phyloP scores from a whole-genome alignment of 2,113 vertebrate genomes.

The Erinaceus europaeus region DNA sequence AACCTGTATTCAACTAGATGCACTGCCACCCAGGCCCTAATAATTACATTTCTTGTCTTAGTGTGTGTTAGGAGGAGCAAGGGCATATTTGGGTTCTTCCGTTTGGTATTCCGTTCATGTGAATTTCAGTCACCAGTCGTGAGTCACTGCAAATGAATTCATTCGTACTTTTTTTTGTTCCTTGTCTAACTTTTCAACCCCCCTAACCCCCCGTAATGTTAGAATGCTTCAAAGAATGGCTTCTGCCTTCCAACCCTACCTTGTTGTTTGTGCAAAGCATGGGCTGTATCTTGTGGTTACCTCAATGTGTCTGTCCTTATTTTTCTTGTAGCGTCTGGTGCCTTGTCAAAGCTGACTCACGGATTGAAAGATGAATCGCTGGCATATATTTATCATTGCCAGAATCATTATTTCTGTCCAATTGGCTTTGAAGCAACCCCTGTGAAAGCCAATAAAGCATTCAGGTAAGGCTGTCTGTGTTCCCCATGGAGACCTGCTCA shows the following conservation, averaged over 20 bases:
- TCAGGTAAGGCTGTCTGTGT: constrained; percentile 84
- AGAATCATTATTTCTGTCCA: constrained; percentile 99
- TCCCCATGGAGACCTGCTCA: not conserved
- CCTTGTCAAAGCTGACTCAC: constrained; percentile 92
- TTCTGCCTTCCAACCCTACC: not conserved
- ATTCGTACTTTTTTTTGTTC: not conserved
- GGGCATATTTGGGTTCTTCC: not conserved
- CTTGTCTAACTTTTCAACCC: not conserved
- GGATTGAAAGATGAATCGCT: constrained; percentile 95
- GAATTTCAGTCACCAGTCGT: constrained; percentile 22
- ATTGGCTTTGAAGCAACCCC: constrained; percentile 98
- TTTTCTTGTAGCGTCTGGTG: constrained; percentile 89
- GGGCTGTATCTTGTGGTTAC: not conserved
- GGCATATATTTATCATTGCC: constrained; percentile 99
- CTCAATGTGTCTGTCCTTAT: constrained; percentile 18
- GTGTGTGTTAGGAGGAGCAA: not conserved
- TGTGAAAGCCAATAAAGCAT: constrained; percentile 94
- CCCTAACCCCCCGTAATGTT: not conserved
- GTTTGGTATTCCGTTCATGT: not conserved
- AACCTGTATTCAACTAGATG: too few species aligned
- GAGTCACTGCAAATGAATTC: constrained; percentile 14
- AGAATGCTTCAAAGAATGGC: not conserved
- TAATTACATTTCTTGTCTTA: not conserved
- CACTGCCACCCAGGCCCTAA: too few species aligned
- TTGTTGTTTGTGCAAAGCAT: not conserved